phyloP scores from a whole-genome alignment of 1,140 invertebrate species.

The Danaus plexippus region DNA sequence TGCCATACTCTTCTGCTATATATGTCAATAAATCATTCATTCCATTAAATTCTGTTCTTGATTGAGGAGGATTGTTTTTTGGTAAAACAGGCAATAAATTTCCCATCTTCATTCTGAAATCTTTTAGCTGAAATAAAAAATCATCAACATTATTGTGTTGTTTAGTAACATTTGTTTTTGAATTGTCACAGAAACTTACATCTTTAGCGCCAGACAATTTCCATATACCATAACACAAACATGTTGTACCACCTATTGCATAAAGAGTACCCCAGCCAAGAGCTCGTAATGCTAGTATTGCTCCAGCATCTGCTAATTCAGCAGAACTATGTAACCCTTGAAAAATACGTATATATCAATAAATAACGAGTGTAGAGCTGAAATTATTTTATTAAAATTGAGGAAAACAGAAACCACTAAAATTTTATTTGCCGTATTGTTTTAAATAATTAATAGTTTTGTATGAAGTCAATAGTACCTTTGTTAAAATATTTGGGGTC shows the following conservation, averaged over 20 bases:
- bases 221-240: conserved; percentile 89
- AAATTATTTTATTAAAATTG: too few relatives aligned
- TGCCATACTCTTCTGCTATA: conserved; percentile 73
- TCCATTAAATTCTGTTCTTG: conserved; percentile 89
- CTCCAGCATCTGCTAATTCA: conserved; percentile 82
- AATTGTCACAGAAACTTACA: conserved; percentile 60
- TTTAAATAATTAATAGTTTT: neutral
- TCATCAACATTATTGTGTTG: conserved; percentile 4
- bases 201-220: conserved; percentile 88
- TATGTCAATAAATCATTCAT: conserved; percentile 87
- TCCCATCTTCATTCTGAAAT: conserved; percentile 82
- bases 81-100: conserved; percentile 81
- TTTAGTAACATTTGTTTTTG: conserved; percentile 1
- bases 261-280: conserved; percentile 90
- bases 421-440: neutral
- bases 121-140: conserved; percentile 72
- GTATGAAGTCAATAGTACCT: conserved; percentile 56
- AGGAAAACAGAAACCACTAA: too few relatives aligned
- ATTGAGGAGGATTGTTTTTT: conserved; percentile 84
- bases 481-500: conserved; percentile 86
- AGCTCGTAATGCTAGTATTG: conserved; percentile 84
- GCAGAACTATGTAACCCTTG: conserved; percentile 72
- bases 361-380: neutral
- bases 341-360: conserved; percentile 13
- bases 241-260: conserved; percentile 84